These are phyloP conservation scores for Lasius fuliginosus DNA, from an alignment of 2,888 invertebrate genomes.

Conservation along the genomic window DNA sequence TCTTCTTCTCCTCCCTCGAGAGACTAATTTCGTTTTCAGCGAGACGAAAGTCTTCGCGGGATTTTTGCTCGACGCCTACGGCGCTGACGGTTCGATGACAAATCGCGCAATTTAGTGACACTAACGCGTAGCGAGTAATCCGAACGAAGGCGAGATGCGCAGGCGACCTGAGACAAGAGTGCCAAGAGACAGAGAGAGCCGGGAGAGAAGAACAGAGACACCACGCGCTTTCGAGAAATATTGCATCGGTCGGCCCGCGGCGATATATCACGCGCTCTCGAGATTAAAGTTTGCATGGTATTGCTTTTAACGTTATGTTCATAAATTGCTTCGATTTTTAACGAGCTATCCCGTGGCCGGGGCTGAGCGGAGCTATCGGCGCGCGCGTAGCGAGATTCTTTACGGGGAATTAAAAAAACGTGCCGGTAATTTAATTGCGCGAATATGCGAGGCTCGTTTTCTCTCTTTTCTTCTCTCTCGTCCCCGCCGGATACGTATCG, in stretches of 20 bases:
- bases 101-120: slow-evolving; percentile 53
- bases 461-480: neutral
- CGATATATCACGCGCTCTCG: slow-evolving; percentile 61
- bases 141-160: slow-evolving; percentile 25
- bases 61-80: slow-evolving; percentile 45
- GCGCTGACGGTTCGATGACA: slow-evolving; percentile 46
- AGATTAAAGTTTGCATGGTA: slow-evolving; percentile 58
- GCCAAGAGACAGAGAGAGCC: slow-evolving; percentile 21
- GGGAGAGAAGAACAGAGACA: slow-evolving; percentile 40
- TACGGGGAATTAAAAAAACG: slow-evolving; percentile 52
- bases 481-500: slow-evolving; percentile 8
- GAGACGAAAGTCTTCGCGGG: slow-evolving; percentile 32
- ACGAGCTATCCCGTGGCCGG: slow-evolving; percentile 58
- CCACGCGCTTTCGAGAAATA: slow-evolving; percentile 55
- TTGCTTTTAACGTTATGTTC: slow-evolving; percentile 58
- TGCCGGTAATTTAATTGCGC: slow-evolving; percentile 54
- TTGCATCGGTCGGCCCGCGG: slow-evolving; percentile 46
- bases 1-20: neutral
- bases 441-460: slow-evolving; percentile 32
- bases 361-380: slow-evolving; percentile 50
- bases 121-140: slow-evolving; percentile 24
- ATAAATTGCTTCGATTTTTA: slow-evolving; percentile 68
- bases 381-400: slow-evolving; percentile 45
- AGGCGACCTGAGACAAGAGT: neutral
- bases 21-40: slow-evolving; percentile 65